Evolutionary conservation across 2,113 vertebrate genomes (phyloP).

Genomic region (Cheirogaleus medius): DNA sequence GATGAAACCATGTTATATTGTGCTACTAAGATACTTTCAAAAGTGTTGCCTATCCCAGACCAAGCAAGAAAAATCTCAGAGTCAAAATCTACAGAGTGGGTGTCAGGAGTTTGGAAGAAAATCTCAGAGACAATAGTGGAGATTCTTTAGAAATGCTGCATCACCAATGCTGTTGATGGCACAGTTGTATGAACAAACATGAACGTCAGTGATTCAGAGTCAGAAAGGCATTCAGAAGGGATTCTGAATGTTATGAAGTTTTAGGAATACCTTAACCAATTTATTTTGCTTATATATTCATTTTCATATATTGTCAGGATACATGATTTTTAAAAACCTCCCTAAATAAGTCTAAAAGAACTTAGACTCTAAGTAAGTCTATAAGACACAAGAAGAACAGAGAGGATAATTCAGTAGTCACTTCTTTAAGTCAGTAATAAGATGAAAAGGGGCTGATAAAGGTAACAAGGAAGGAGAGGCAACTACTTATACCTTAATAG

Average conservation of each 20-base stretch:
- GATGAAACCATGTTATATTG: neutral
- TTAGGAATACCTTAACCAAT: neutral
- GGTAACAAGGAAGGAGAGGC: neutral
- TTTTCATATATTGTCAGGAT: neutral
- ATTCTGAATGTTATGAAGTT: neutral
- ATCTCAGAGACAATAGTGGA: neutral
- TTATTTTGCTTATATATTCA: neutral
- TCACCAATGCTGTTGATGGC: neutral
- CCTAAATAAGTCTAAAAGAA: neutral
- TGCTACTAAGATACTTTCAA: neutral
- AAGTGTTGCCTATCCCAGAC: neutral
- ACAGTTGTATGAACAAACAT: neutral
- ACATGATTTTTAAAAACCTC: neutral
- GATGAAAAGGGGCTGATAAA: neutral
- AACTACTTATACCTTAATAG: neutral
- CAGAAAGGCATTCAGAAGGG: neutral
- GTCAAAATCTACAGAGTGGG: neutral
- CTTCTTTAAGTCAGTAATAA: neutral
- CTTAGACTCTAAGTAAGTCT: neutral
- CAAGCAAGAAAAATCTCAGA: neutral
- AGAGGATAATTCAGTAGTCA: neutral
- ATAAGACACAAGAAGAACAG: neutral
- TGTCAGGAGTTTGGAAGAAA: neutral
- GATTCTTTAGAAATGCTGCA: neutral
- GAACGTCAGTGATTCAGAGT: neutral